phyloP scores from a whole-genome alignment of 2,113 vertebrate genomes.

The Neolamprologus caudopunctatus region DNA sequence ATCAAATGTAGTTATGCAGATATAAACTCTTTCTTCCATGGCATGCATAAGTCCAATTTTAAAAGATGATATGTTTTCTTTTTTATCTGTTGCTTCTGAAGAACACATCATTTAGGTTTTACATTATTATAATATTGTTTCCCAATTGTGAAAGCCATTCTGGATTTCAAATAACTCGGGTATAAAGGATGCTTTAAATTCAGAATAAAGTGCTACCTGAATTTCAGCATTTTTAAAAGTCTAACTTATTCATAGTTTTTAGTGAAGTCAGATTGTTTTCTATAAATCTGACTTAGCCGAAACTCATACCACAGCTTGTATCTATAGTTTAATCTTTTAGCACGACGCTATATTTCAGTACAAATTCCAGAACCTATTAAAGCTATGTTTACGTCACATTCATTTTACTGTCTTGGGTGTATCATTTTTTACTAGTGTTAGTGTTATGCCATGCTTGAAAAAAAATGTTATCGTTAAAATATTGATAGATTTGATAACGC shows the following conservation, averaged over 20 bases:
- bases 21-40: not conserved
- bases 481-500: not conserved
- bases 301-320: not conserved
- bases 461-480: not conserved
- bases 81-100: not conserved
- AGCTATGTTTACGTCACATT: not conserved
- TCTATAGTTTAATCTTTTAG: not conserved
- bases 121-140: not conserved
- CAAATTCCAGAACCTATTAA: not conserved
- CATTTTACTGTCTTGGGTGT: not conserved
- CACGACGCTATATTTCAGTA: not conserved
- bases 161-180: not conserved
- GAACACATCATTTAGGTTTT: not conserved
- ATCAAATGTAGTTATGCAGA: not conserved
- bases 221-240: not conserved
- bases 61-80: not conserved
- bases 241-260: not conserved
- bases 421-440: not conserved
- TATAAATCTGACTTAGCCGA: not conserved
- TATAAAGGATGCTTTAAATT: not conserved
- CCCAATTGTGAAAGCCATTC: not conserved
- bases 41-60: not conserved
- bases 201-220: not conserved
- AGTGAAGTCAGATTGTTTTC: not conserved
- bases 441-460: not conserved